A percentile compares a stretch with the other conserved stretches of the same genome.
Evolutionary conservation across 2,888 invertebrate species (phyloP).

Genomic region (Agrenia bidenticulata): DNA sequence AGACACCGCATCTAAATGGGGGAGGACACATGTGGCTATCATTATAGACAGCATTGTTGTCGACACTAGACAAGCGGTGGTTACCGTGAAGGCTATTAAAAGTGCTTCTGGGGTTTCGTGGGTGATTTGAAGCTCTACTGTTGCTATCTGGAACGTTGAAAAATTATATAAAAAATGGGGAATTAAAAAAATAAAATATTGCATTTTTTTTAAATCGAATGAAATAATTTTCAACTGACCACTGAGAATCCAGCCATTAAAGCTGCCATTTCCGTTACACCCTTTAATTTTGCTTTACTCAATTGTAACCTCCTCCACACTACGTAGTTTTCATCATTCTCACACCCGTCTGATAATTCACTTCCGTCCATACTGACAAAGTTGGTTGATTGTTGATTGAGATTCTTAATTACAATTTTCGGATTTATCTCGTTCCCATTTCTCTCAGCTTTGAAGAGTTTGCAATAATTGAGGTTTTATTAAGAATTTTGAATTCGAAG

Average conservation of each 20-base stretch:
- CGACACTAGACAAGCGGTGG: conserved; percentile 46
- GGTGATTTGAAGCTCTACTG: conserved; percentile 47
- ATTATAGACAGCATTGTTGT: conserved; percentile 49
- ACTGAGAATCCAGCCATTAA: conserved; percentile 51
- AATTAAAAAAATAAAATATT: not conserved
- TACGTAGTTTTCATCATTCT: conserved; percentile 16
- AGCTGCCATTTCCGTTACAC: conserved; percentile 51
- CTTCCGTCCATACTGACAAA: conserved; percentile 13
- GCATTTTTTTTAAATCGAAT: not conserved
- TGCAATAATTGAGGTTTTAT: not conserved
- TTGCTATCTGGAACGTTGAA: conserved; percentile 43
- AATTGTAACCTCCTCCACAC: conserved; percentile 46
- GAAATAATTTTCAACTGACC: conserved; percentile 26
- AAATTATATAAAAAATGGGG: not conserved
- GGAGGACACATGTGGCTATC: conserved; percentile 51
- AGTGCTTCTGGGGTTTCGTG: conserved; percentile 26
- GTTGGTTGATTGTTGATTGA: too few relatives aligned
- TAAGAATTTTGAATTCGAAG: not conserved
- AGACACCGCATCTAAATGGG: conserved; percentile 49
- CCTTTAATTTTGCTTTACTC: conserved; percentile 49
- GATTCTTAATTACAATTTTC: too few relatives aligned
- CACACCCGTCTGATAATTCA: not conserved
- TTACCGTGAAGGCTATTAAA: conserved; percentile 41
- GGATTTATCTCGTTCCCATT: too few relatives aligned
- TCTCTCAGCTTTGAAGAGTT: not conserved